phyloP scores from a whole-genome alignment of 2,888 invertebrate species.

The Sphinx pinastri region DNA sequence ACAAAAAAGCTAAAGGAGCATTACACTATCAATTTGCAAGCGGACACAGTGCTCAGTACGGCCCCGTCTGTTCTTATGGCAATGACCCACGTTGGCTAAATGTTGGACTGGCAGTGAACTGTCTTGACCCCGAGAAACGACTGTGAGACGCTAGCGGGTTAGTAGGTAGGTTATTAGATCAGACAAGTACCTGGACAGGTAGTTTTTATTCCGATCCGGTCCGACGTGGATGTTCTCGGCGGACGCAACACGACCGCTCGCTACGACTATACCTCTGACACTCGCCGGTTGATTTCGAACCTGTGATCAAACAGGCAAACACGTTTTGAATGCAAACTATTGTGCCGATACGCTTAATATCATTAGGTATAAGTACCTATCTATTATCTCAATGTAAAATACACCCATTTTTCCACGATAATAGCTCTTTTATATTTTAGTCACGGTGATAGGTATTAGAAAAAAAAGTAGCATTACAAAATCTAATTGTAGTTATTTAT shows the following conservation, averaged over 20 bases:
- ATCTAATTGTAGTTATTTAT: too few species aligned
- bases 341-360: slow-evolving; percentile 17
- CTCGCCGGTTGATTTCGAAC: slow-evolving; percentile 47
- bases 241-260: slow-evolving; percentile 57
- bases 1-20: neutral
- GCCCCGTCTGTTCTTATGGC: slow-evolving; percentile 52
- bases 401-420: too few species aligned
- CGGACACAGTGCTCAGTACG: slow-evolving; percentile 43
- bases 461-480: too few species aligned
- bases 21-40: slow-evolving; percentile 22
- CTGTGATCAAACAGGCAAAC: slow-evolving; percentile 40
- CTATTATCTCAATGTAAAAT: slow-evolving; percentile 2
- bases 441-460: too few species aligned
- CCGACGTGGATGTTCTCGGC: slow-evolving; percentile 31
- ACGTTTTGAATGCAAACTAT: slow-evolving; percentile 36
- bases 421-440: too few species aligned
- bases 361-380: neutral
- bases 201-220: slow-evolving; percentile 28
- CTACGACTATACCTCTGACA: slow-evolving; percentile 54
- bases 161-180: slow-evolving; percentile 57
- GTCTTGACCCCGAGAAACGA: slow-evolving; percentile 55
- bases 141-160: slow-evolving; percentile 46
- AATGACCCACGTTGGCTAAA: slow-evolving; percentile 57
- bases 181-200: slow-evolving; percentile 41
- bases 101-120: slow-evolving; percentile 62